phyloP scores from a whole-genome alignment of 2,113 vertebrate species.

The Cavia aperea region DNA sequence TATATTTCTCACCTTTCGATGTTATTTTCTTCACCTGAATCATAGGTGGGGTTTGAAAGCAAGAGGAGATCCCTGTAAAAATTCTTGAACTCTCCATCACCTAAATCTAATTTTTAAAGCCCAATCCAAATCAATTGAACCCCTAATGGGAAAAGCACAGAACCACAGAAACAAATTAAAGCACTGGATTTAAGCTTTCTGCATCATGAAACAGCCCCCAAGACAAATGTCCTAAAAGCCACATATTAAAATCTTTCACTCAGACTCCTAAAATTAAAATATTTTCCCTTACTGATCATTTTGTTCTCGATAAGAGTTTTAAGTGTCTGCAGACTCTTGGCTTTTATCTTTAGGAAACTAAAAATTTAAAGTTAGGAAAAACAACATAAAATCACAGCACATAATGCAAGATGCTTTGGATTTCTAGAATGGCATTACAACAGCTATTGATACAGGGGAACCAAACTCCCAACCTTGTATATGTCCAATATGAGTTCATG shows the following conservation, averaged over 20 bases:
- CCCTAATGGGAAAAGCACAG: constrained; percentile 46
- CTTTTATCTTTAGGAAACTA: constrained; percentile 52
- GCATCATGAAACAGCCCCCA: constrained; percentile 39
- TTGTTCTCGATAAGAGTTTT: constrained; percentile 46
- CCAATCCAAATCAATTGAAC: constrained; percentile 46
- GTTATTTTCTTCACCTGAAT: constrained; percentile 36
- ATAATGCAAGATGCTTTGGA: constrained; percentile 11
- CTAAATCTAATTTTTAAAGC: constrained; percentile 37
- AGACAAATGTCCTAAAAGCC: constrained; percentile 61
- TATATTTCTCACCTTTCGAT: constrained; percentile 12
- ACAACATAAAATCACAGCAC: background rate
- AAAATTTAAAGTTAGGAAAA: constrained; percentile 24
- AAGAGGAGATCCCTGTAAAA: constrained; percentile 45
- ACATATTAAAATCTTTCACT: constrained; percentile 52
- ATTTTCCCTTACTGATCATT: constrained; percentile 57
- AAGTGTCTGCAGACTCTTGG: constrained; percentile 6
- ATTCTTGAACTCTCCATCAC: constrained; percentile 40
- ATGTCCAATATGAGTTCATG: no score
- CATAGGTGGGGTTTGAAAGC: constrained; percentile 39
- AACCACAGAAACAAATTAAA: constrained; percentile 49
- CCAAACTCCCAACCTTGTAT: no score
- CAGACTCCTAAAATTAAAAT: constrained; percentile 44
- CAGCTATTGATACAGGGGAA: background rate
- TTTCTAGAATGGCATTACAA: background rate
- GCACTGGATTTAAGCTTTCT: constrained; percentile 29